phyloP scores from a whole-genome alignment of 2,113 vertebrate species.

The Corydoras maculifer region DNA sequence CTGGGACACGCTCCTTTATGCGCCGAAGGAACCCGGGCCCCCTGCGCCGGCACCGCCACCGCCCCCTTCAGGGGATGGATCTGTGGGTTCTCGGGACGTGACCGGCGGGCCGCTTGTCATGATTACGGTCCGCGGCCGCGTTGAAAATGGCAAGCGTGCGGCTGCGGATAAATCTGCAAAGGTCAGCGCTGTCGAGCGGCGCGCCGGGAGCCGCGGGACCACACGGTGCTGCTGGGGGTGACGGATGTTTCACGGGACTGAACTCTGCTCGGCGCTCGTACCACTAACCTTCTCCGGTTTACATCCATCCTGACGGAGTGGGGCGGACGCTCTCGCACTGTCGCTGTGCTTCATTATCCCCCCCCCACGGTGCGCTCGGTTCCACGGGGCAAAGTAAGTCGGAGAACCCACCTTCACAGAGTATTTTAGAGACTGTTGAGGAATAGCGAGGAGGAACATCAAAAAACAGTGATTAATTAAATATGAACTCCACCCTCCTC shows the following conservation, averaged over 20 bases:
- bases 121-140: background rate
- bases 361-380: too few species aligned
- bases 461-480: too few species aligned
- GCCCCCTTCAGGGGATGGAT: conserved; percentile 14
- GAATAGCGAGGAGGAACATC: too few species aligned
- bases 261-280: background rate
- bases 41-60: background rate
- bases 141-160: conserved; percentile 2
- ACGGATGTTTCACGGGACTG: background rate
- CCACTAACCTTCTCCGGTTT: conserved; percentile 6
- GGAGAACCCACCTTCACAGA: too few species aligned
- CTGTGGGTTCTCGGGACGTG: conserved; percentile 18
- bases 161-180: conserved; percentile 15
- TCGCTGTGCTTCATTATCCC: background rate
- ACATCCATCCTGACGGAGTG: background rate
- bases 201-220: background rate
- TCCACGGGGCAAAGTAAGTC: too few species aligned
- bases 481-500: too few species aligned
- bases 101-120: conserved; percentile 20
- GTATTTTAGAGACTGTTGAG: too few species aligned
- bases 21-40: background rate
- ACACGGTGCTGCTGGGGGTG: background rate
- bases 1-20: background rate
- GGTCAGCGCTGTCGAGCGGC: conserved; percentile 11
- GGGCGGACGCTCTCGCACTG: background rate